Evolutionary conservation across 2,888 invertebrate species (phyloP), one percentile per base, ranked within the genome.

Genomic region (Resseliella maxima): DNA sequence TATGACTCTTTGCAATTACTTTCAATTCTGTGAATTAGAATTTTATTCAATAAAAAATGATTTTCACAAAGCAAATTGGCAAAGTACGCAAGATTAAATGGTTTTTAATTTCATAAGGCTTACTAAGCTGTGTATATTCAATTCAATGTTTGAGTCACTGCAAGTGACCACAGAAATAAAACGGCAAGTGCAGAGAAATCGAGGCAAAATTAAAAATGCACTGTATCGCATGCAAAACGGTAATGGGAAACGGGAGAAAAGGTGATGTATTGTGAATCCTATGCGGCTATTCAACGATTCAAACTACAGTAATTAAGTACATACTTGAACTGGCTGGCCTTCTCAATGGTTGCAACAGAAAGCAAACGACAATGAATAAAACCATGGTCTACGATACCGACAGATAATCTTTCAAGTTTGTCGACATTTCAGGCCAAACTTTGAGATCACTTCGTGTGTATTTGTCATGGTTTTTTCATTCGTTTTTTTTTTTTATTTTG

Each of bases 241-340:
- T 50, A 18, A 18, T 50, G 21, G 50, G 15, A 12, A 24, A 59
- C 6, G n/a, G 59, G 1, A 24, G 5, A 6, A 31, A 15, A 72
- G 31, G 72, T 8, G 72, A 31, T 24, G 72, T 31, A 27, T 24
- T 8, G 41, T 50, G 50, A 2, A 72, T 72, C 3, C 72, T 15
- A 12, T 31, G 31, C 72, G 12, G 31, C 72, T 35, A 31, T n/a
- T 72, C 15, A 35, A 72, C 27, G 31, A 72, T 72, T 72, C n/a
- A 31, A 72, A 72, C 72, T 72, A 72, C 72, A 31, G 72, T 35
- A 72, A 72, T 72, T 72, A 72, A 72, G 72, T 72, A 35, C 72
- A 72, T 72, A 72, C 72, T 72, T 72, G 72, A 72, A 35, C 15
- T 31, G 31, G 72, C 6, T 35, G 15, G 5, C n/a, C 31, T 31